Evolutionary conservation across 30 jellyfish, hydroid and myxozoan genomes (phyloP).

Genomic region (Calvadosia cruxmelitensis): DNA sequence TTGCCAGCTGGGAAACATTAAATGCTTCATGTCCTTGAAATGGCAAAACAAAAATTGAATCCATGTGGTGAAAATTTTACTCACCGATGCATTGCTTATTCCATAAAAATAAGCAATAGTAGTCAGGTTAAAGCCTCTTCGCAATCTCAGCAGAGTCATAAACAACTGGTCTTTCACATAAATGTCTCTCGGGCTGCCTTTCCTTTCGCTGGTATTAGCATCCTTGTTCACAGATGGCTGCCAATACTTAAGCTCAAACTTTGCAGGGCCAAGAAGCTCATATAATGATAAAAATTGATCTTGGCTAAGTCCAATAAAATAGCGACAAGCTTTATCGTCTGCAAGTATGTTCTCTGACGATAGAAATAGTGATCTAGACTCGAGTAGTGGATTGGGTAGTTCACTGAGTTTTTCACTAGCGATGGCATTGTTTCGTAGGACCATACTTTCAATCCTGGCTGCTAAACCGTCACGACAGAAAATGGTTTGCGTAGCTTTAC

Average conservation of each 20-base stretch:
- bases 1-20: conserved; percentile 51
- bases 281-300: conserved; percentile 41
- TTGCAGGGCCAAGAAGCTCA: conserved; percentile 60
- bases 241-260: conserved; percentile 33
- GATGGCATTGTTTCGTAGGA: conserved; percentile 10
- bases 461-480: conserved; percentile 1
- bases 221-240: neutral
- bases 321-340: conserved; percentile 2
- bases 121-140: conserved; percentile 47
- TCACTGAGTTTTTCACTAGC: neutral
- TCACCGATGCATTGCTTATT: conserved; percentile 34
- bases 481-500: neutral
- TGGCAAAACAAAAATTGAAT: conserved; percentile 37
- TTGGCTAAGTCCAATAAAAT: conserved; percentile 34
- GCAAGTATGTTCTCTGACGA: neutral
- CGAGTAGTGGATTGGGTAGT: neutral
- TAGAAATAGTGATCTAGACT: neutral
- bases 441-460: conserved; percentile 18
- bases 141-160: conserved; percentile 34
- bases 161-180: conserved; percentile 31
- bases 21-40: conserved; percentile 32
- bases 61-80: conserved; percentile 56
- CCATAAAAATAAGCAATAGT: conserved; percentile 52
- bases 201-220: neutral
- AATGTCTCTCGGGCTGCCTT: conserved; percentile 1